Conservation (phyloP, 1,140 invertebrate genomes). For the Neelides sp. region DNA sequence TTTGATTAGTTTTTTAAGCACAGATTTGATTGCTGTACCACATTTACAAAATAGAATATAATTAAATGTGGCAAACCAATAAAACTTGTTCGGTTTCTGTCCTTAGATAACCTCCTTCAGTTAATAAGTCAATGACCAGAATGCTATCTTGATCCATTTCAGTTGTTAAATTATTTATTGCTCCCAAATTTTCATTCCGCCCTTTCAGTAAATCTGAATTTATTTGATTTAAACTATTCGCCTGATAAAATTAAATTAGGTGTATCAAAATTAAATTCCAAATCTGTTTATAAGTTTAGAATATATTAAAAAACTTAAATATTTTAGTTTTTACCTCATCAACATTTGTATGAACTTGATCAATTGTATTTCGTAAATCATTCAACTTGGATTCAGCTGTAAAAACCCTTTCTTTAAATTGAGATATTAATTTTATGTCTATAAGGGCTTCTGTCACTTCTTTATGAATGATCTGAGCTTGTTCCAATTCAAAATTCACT, state of each 20-base stretch:
- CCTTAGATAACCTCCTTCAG: background rate
- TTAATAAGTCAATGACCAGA: slow-evolving; percentile 6
- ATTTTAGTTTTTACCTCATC: background rate
- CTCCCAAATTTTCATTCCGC: background rate
- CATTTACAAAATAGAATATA: slow-evolving; percentile 5
- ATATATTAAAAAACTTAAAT: too few species aligned
- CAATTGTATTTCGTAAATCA: slow-evolving; percentile 1
- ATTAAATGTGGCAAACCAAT: background rate
- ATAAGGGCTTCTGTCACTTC: slow-evolving; percentile 4
- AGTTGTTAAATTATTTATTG: slow-evolving; percentile 13
- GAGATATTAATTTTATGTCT: background rate
- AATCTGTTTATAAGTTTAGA: too few species aligned
- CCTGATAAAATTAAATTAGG: background rate
- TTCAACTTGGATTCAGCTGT: slow-evolving; percentile 11
- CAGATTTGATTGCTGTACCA: slow-evolving; percentile 1
- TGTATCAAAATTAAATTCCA: background rate
- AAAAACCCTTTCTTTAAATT: background rate
- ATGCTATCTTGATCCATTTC: slow-evolving; percentile 10
- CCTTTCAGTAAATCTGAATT: background rate
- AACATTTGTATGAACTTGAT: background rate
- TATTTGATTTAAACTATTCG: background rate
- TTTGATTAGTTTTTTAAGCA: background rate
- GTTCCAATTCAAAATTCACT: slow-evolving; percentile 39
- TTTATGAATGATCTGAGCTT: slow-evolving; percentile 3
- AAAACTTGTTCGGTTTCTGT: slow-evolving; percentile 24